Evolutionary conservation across 2,888 invertebrate species (phyloP).

Genomic region (Xanthorhoe spadicearia): DNA sequence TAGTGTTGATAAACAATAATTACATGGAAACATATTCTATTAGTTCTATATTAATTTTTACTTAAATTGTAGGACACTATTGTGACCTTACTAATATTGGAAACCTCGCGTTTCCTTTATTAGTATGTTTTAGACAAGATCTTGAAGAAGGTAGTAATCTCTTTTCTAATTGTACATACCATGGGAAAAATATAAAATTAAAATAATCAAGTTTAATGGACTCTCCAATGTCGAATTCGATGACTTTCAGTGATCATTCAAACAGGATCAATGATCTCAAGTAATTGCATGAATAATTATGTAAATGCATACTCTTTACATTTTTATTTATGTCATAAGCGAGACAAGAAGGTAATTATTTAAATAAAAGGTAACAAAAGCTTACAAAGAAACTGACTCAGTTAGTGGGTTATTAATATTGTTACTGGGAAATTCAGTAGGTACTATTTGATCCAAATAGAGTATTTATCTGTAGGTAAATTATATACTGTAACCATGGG

Average conservation of each 20-base stretch:
- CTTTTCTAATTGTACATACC: not conserved
- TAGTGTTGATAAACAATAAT: too few relatives aligned
- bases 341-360: not conserved
- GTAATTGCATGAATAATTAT: slow-evolving; percentile 10
- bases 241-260: slow-evolving; percentile 13
- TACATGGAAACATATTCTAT: too few relatives aligned
- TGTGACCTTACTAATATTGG: too few relatives aligned
- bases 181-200: not conserved
- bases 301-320: not conserved
- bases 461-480: too few relatives aligned
- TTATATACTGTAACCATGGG: too few relatives aligned
- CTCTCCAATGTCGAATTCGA: slow-evolving; percentile 3
- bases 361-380: not conserved
- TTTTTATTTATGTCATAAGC: not conserved
- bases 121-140: too few relatives aligned
- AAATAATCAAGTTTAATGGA: not conserved
- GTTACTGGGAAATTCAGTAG: too few relatives aligned
- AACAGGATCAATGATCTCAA: slow-evolving; percentile 10
- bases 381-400: not conserved
- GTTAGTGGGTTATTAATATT: not conserved
- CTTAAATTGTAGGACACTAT: too few relatives aligned
- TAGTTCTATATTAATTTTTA: too few relatives aligned
- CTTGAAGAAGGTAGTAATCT: not conserved
- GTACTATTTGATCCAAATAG: too few relatives aligned
- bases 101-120: too few relatives aligned